Conservation (phyloP, 2,113 vertebrate species). For the Antechinus stuartii region DNA sequence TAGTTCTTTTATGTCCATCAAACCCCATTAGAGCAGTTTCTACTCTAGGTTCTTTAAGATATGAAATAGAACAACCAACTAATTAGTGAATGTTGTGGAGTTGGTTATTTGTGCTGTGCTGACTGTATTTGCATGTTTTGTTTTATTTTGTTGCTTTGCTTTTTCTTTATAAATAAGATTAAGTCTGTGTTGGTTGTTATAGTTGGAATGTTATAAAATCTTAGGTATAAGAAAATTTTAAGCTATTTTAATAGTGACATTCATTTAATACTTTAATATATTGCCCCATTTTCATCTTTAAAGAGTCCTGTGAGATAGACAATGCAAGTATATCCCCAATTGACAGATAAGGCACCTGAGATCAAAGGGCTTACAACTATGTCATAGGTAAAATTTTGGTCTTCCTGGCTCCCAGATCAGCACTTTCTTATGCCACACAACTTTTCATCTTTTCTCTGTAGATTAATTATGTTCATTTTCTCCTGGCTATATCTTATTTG, state of each 20-base stretch:
- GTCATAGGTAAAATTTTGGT: not conserved
- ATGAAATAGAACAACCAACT: not conserved
- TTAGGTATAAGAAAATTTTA: not conserved
- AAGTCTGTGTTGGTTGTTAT: not conserved
- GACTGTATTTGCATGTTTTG: not conserved
- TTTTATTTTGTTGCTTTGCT: not conserved
- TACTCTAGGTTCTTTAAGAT: not conserved
- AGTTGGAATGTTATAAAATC: slow-evolving; percentile 6
- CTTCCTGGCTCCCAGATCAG: not conserved
- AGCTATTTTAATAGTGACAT: not conserved
- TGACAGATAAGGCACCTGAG: not conserved
- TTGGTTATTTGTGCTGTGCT: not conserved
- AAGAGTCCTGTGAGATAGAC: not conserved
- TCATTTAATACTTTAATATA: not conserved
- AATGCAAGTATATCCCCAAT: not conserved
- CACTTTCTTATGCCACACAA: not conserved
- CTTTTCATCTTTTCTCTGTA: not conserved
- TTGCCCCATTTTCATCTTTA: not conserved
- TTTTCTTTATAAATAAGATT: not conserved
- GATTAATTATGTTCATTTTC: not conserved
- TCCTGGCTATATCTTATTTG: not conserved
- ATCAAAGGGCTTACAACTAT: not conserved
- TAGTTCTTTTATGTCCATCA: not conserved
- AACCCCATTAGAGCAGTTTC: not conserved
- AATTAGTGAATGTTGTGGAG: slow-evolving; percentile 39